Evolutionary conservation across 2,888 invertebrate genomes (phyloP), one percentile per base, ranked within the genome.

Genomic region (Loripinus fragilis): DNA sequence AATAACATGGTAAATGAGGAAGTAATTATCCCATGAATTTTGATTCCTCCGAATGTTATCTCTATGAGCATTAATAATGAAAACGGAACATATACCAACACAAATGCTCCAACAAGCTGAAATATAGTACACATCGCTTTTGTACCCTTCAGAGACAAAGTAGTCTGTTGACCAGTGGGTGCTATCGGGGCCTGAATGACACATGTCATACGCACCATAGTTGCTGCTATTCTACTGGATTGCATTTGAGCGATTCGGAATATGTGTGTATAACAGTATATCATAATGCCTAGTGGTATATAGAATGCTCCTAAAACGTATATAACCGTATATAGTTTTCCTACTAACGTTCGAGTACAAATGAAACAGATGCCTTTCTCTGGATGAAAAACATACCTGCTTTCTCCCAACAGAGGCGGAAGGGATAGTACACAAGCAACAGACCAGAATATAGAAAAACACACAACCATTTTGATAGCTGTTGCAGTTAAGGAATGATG

Each of bases 171-270:
- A 30, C 87, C 86, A n/a, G 85, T 76, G 8, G 88, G 86, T 0
- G 90, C 87, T 10, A 90, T 87, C 10, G 91, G 89, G 5, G 90
- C 90, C 52, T 91, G 91, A 28, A 91, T 89, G 33, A 91, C 88
- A 74, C 89, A 90, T n/a, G 90, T 90, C 90, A 91, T 90, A 55
- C 90, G 81, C n/a, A 91, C 79, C 90, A 91, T 90, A 17, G 90
- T 91, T 33, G 91, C 91, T 12, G 91, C 91, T 52, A 91, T 91
- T 17, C 90, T 83, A 73, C 90, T 89, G 73, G 90, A 90, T 74
- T 91, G 91, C 5, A 87, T 89, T 35, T 90, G 81, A 8, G 91
- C 91, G 55, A 91, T 91, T 50, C 87, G 83, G 75, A 90, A 91
- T 72, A 91, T 91, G 75, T 91, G 91, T 35, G 87, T 86, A 83